phyloP scores from a whole-genome alignment of 2,113 vertebrate species.

The Sturnus vulgaris region DNA sequence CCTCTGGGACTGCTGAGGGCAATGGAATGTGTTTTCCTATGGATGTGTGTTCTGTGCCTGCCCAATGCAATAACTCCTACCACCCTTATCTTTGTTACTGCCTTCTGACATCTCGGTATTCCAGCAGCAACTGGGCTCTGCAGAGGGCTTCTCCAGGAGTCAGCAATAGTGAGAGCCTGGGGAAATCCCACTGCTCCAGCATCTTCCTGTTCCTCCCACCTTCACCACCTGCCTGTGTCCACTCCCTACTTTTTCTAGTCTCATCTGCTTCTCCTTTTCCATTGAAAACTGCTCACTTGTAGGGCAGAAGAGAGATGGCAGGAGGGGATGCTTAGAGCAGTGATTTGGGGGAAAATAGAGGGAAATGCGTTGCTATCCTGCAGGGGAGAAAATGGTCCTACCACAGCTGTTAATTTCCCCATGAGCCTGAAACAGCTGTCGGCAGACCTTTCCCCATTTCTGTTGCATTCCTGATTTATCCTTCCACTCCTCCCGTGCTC shows the following conservation, averaged over 20 bases:
- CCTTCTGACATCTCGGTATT: not conserved
- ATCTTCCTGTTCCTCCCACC: not conserved
- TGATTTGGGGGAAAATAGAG: not conserved
- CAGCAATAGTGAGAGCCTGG: not conserved
- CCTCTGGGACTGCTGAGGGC: not conserved
- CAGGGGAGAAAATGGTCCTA: not conserved
- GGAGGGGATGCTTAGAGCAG: not conserved
- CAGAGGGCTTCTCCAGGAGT: not conserved
- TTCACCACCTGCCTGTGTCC: not conserved
- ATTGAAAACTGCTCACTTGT: not conserved
- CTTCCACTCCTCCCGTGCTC: not conserved
- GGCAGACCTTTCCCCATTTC: not conserved
- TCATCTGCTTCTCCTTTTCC: not conserved
- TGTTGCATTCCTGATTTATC: not conserved
- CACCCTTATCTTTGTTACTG: not conserved
- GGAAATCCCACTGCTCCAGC: not conserved
- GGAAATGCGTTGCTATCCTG: not conserved
- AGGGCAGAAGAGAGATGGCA: not conserved
- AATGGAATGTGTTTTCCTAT: not conserved
- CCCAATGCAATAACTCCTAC: rapidly evolving
- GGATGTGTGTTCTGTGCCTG: not conserved
- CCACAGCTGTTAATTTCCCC: not conserved
- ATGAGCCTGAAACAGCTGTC: not conserved
- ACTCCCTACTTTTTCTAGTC: not conserved
- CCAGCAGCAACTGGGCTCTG: not conserved